A percentile compares a stretch with the other conserved stretches of the same genome.
Evolutionary conservation across 2,888 invertebrate species (phyloP).

Genomic region (Nephrotoma flavescens): DNA sequence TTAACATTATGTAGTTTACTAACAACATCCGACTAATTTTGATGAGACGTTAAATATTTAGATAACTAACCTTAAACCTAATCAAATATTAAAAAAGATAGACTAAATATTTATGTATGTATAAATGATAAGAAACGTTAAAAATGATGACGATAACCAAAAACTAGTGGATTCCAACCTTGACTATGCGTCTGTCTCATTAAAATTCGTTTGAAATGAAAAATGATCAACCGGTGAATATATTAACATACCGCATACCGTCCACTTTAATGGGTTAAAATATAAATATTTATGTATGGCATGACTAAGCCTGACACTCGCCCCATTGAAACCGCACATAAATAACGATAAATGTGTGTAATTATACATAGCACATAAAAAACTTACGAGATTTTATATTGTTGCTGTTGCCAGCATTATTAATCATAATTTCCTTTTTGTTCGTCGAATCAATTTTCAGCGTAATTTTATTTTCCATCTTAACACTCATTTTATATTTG

Average conservation of each 20-base stretch:
- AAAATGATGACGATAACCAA: not conserved
- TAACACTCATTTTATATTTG: conserved; percentile 13
- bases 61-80: not conserved
- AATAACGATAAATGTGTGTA: not conserved
- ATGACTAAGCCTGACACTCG: not conserved
- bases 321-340: not conserved
- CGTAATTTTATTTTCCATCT: conserved; percentile 16
- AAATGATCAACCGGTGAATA: not conserved
- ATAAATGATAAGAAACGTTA: not conserved
- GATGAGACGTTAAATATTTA: not conserved
- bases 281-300: not conserved
- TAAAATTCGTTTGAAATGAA: not conserved
- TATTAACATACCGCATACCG: not conserved
- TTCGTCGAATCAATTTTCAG: conserved; percentile 15
- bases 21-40: not conserved
- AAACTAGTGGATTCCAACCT: not conserved
- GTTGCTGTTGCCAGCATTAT: not conserved
- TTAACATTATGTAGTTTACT: not conserved
- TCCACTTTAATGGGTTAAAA: not conserved
- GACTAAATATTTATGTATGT: not conserved
- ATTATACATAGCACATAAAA: not conserved
- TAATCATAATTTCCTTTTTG: conserved; percentile 10
- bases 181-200: not conserved
- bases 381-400: not conserved
- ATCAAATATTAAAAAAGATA: not conserved